These are phyloP conservation scores for Sinhomidia bicolor DNA, from an alignment of 2,888 invertebrate genomes.

Conservation along the genomic window DNA sequence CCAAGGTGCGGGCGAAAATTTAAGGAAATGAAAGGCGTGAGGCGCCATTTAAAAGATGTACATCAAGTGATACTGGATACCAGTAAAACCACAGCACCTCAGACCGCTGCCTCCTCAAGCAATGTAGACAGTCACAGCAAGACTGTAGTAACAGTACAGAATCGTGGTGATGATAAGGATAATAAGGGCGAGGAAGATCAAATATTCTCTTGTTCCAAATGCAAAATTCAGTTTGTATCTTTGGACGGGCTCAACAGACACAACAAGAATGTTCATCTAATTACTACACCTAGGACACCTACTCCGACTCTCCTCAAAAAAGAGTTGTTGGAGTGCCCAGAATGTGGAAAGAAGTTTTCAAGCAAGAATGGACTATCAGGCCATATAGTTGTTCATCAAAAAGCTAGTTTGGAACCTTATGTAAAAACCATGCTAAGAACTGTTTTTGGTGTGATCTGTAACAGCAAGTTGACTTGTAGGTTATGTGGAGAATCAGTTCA, in stretches of 20 bases:
- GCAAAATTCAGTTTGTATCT: not conserved
- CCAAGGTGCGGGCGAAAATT: conserved; percentile 10
- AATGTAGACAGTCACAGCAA: no score
- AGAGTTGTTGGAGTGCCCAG: not conserved
- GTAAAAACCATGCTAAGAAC: conserved; percentile 47
- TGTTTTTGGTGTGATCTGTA: conserved; percentile 42
- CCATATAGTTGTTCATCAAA: conserved; percentile 46
- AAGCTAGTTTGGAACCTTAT: conserved; percentile 37
- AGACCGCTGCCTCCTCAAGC: not conserved
- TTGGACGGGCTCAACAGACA: conserved; percentile 8
- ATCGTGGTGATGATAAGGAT: not conserved
- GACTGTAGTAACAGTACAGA: no score
- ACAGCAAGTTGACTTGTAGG: conserved; percentile 32
- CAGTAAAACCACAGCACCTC: not conserved
- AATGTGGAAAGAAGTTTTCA: conserved; percentile 37
- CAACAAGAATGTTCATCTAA: conserved; percentile 34
- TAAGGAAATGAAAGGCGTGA: not conserved
- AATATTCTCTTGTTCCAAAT: not conserved
- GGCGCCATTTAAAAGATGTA: not conserved
- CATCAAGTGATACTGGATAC: not conserved
- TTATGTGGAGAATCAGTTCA: conserved; percentile 11
- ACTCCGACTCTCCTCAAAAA: not conserved
- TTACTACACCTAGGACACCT: not conserved
- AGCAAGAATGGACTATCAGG: conserved; percentile 2
- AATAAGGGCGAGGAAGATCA: not conserved